These are phyloP conservation scores for Gymnosoma rotundatum DNA, from an alignment of 2,888 invertebrate genomes.

Conservation along the genomic window DNA sequence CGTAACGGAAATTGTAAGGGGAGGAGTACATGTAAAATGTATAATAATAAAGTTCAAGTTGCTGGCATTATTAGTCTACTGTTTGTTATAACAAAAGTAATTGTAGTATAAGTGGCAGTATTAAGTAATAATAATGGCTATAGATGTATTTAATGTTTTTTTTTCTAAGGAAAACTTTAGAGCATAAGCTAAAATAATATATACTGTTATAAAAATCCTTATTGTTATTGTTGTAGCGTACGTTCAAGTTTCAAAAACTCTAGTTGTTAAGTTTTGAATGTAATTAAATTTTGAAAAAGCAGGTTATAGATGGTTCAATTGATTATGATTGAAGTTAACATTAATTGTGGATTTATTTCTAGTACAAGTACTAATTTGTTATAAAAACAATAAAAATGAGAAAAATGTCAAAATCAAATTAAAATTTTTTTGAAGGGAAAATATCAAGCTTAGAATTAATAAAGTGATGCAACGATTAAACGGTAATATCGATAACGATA, in stretches of 20 bases:
- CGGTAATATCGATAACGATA: too few species aligned
- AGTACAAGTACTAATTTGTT: too few species aligned
- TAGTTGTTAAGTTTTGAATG: too few species aligned
- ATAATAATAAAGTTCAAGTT: slow-evolving; percentile 23
- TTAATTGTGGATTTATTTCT: too few species aligned
- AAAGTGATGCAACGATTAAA: too few species aligned
- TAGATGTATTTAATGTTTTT: neutral
- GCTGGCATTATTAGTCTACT: slow-evolving; percentile 25
- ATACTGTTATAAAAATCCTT: slow-evolving; percentile 6
- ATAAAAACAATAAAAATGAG: too few species aligned
- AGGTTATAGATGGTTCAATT: too few species aligned
- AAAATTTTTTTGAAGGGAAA: too few species aligned
- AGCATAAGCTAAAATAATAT: slow-evolving; percentile 9
- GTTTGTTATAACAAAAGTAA: neutral
- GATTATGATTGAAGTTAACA: too few species aligned
- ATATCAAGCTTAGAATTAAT: too few species aligned
- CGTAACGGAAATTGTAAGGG: neutral
- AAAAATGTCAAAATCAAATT: too few species aligned
- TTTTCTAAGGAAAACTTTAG: neutral
- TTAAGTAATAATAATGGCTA: slow-evolving; percentile 15
- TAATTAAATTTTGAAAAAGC: too few species aligned
- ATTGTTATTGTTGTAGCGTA: slow-evolving; percentile 11
- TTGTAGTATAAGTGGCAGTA: slow-evolving; percentile 10
- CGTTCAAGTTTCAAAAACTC: neutral
- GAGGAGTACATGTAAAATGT: neutral